Percentiles rank a stretch among this genome's conserved stretches.
These are phyloP conservation scores for Malacosoma neustria DNA, from an alignment of 2,888 invertebrate species.

Conservation along the genomic window DNA sequence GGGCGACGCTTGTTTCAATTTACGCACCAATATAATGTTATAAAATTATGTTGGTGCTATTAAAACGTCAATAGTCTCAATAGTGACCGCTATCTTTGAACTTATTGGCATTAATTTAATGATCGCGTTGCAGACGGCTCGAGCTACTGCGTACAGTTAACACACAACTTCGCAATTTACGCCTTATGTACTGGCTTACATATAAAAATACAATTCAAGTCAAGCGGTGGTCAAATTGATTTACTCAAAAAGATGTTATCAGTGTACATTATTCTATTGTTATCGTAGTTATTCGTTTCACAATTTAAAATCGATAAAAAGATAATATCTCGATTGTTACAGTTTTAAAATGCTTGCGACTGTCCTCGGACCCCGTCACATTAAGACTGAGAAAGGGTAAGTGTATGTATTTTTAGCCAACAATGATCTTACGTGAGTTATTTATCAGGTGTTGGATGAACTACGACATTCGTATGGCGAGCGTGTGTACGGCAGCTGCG, in stretches of 20 bases:
- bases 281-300: constrained; percentile 12
- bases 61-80: constrained; percentile 30
- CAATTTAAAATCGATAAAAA: too few species aligned
- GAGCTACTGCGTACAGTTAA: constrained; percentile 27
- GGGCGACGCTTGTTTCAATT: constrained; percentile 11
- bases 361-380: constrained; percentile 92
- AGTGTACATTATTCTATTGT: constrained; percentile 15
- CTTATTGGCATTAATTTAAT: constrained; percentile 56
- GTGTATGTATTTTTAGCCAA: constrained; percentile 35
- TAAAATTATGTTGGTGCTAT: constrained; percentile 20
- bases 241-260: constrained; percentile 28
- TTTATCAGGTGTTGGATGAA: constrained; percentile 2
- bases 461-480: constrained; percentile 3
- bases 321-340: constrained; percentile 62
- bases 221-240: constrained; percentile 25
- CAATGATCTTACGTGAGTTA: constrained; percentile 16
- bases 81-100: constrained; percentile 39
- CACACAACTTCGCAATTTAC: constrained; percentile 50
- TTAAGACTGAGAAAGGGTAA: constrained; percentile 93
- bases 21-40: constrained; percentile 14
- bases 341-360: constrained; percentile 95
- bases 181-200: constrained; percentile 32
- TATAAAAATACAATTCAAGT: constrained; percentile 7
- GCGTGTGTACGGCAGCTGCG: constrained; percentile 28
- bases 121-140: constrained; percentile 45